Evolutionary conservation across 1,140 invertebrate species (phyloP).

Genomic region (Drosophila ohnishii): DNA sequence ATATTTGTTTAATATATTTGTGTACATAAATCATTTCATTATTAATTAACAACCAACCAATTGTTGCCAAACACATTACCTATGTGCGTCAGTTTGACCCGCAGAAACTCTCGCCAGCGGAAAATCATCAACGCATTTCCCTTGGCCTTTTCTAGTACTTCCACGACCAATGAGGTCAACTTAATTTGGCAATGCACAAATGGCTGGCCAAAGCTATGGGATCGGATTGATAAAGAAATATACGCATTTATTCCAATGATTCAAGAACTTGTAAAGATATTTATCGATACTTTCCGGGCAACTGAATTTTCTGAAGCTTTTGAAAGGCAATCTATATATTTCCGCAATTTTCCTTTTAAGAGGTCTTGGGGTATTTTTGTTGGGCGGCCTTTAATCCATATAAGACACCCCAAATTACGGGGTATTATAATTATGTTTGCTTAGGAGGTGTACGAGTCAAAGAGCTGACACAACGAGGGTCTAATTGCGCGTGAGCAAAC

Average conservation of each 20-base stretch:
- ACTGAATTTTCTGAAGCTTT: not conserved
- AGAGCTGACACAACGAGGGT: conserved; percentile 65
- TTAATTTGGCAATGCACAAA: conserved; percentile 52
- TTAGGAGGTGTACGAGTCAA: conserved; percentile 20
- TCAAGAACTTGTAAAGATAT: not conserved
- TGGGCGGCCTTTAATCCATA: not conserved
- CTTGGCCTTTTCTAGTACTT: conserved; percentile 20
- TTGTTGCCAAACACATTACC: not conserved
- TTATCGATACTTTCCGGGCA: not conserved
- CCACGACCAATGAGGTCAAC: conserved; percentile 13
- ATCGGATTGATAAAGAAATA: not conserved
- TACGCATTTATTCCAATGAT: not conserved
- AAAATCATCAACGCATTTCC: conserved; percentile 9
- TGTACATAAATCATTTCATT: not conserved
- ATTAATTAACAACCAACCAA: not conserved
- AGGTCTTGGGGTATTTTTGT: not conserved
- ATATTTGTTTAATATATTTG: not conserved
- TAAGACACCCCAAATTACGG: not conserved
- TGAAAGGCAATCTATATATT: not conserved
- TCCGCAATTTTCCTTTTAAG: not conserved
- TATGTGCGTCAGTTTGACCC: conserved; percentile 3
- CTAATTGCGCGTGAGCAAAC: conserved; percentile 68
- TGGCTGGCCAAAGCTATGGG: conserved; percentile 1
- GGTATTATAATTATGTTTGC: conserved; percentile 50
- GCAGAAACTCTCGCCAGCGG: conserved; percentile 12